A percentile compares a stretch with the other conserved stretches of the same genome.
These are phyloP conservation scores for Chaenocephalus aceratus DNA, from an alignment of 2,113 vertebrate species.

Conservation along the genomic window DNA sequence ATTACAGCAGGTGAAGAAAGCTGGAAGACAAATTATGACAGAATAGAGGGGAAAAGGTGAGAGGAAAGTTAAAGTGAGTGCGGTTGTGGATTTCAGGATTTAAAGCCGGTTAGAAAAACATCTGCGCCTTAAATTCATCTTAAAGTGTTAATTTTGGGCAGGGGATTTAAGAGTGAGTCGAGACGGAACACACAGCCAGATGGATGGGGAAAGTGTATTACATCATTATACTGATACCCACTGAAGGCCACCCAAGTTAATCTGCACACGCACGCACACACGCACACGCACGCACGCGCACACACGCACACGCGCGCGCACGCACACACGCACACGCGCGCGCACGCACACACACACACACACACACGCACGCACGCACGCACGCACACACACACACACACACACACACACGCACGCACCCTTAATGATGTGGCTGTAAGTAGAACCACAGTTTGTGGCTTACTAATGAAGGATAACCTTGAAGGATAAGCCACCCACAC, in stretches of 20 bases:
- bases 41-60: slow-evolving; percentile 43
- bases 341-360: slow-evolving; percentile 33
- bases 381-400: too few species aligned
- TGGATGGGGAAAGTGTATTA: slow-evolving; percentile 55
- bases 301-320: too few species aligned
- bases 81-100: slow-evolving; percentile 41
- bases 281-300: too few species aligned
- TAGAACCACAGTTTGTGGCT: slow-evolving; percentile 52
- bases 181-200: slow-evolving; percentile 59
- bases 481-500: slow-evolving; percentile 39
- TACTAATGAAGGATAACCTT: too few species aligned
- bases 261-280: not conserved
- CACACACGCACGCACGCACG: too few species aligned
- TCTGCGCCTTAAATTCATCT: slow-evolving; percentile 62
- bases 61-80: slow-evolving; percentile 51
- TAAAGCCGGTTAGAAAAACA: slow-evolving; percentile 60
- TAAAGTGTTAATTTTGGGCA: slow-evolving; percentile 68
- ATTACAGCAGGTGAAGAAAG: slow-evolving; percentile 10
- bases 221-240: slow-evolving; percentile 67
- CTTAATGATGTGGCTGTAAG: slow-evolving; percentile 45
- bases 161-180: slow-evolving; percentile 30
- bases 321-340: not conserved
- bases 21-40: slow-evolving; percentile 15
- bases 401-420: not conserved
- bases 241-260: slow-evolving; percentile 71